Evolutionary conservation across 2,113 vertebrate genomes (phyloP).

Genomic region (Bettongia penicillata): DNA sequence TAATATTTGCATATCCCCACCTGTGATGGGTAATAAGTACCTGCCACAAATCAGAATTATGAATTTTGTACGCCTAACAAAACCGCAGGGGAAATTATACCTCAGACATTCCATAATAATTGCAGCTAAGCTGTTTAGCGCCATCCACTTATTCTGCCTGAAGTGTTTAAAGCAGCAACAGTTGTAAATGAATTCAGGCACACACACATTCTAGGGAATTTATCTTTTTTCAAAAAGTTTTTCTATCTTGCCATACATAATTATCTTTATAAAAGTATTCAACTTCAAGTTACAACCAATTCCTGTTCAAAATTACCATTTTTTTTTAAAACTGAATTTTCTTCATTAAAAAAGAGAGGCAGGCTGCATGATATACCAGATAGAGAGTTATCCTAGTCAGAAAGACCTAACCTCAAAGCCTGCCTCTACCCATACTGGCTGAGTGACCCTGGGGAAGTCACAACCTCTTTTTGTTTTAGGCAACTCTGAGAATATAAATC

Average conservation of each 20-base stretch:
- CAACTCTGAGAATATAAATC: not conserved
- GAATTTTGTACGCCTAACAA: conserved; percentile 90
- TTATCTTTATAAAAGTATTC: conserved; percentile 85
- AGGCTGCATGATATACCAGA: not conserved
- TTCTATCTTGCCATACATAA: conserved; percentile 85
- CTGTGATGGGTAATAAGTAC: conserved; percentile 93
- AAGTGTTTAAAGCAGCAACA: conserved; percentile 89
- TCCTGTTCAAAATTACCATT: conserved; percentile 81
- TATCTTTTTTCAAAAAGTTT: conserved; percentile 81
- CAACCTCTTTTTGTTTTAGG: not conserved
- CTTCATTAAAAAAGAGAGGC: conserved; percentile 5
- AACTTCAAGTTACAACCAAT: conserved; percentile 76
- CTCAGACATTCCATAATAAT: conserved; percentile 91
- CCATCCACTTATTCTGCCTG: conserved; percentile 91
- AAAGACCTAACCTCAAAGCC: not conserved
- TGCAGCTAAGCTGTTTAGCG: conserved; percentile 92
- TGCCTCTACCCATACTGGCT: not conserved
- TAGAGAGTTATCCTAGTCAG: not conserved
- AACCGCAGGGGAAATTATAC: conserved; percentile 93
- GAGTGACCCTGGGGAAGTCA: not conserved
- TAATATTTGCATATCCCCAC: conserved; percentile 93
- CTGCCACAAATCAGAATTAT: conserved; percentile 92
- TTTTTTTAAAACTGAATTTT: conserved; percentile 47
- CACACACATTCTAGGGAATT: conserved; percentile 83
- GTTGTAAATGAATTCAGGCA: conserved; percentile 91